Base-by-base conservation (phyloP, 2,113 vertebrate species). In the Thunnus maccoyii region DNA sequence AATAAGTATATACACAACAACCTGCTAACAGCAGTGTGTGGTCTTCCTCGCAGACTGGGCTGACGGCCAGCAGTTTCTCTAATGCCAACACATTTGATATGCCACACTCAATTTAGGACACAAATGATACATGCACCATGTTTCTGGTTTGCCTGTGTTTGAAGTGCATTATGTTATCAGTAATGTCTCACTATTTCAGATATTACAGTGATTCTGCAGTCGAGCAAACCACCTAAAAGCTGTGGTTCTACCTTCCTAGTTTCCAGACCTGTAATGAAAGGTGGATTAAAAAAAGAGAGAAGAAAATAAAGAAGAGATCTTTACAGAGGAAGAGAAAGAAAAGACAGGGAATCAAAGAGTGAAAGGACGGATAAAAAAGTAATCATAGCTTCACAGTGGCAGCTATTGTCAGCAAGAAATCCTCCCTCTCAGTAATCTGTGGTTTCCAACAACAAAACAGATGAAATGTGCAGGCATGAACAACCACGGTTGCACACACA, bases 381-480 rank as follows among this genome's bases (percentile, higher is more conserved):
- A 80, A 87, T 89, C 76, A 88, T 14, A 30, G 76, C 73, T 65
- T 30, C 56, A 82, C 11, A 66, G 32, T n/a, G 76, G 68, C n/a
- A 73, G 76, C 71, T 78, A 71, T 78, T 91, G 63, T 90, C 47
- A 61, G 36, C 30, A 25, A 79, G 47, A 72, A 79, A 75, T 71
- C 51, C 30, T 84, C 63, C 46, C 22, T 41, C 52, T 58, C 8
- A 0, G 48, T 83, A 82, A 84, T 92, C 80, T 84, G 51, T 70
- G 72, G 79, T 72, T 83, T 78, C 82, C 63, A 70, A 76, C 58
- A 78, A 67, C 32, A 85, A 86, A 82, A 84, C 67, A 74, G 68
- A 78, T 76, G 52, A 82, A 86, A 84, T 81, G 85, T 81, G 67
- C 60, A 82, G 79, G 74, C 80, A 87, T 74, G 79, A 82, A 72